A percentile compares a stretch with the other conserved stretches of the same genome.
Conservation (phyloP, 1,140 invertebrate genomes). For the Plectrocnemia conspersa region DNA sequence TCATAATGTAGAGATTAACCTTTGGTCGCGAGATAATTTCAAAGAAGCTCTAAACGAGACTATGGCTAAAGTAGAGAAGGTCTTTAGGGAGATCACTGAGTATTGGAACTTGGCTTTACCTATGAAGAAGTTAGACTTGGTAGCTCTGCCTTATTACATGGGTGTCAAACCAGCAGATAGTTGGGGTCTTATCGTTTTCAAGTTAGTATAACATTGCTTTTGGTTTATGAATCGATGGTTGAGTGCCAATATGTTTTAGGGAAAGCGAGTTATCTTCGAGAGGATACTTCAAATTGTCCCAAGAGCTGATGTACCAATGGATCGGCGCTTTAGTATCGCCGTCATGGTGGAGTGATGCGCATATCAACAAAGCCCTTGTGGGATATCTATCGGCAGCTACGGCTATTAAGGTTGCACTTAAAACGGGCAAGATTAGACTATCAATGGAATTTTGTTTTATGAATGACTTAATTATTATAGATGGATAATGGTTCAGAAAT, state of each 20-base stretch:
- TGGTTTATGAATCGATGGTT: neutral
- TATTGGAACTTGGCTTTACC: constrained; percentile 56
- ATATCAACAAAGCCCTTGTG: constrained; percentile 67
- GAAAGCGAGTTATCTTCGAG: constrained; percentile 62
- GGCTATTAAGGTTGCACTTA: constrained; percentile 55
- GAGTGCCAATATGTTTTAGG: constrained; percentile 44
- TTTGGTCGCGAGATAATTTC: constrained; percentile 71
- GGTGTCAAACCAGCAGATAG: constrained; percentile 63
- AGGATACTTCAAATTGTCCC: constrained; percentile 57
- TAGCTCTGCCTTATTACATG: constrained; percentile 79
- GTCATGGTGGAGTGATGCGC: constrained; percentile 64
- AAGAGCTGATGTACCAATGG: constrained; percentile 71
- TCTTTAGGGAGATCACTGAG: constrained; percentile 40
- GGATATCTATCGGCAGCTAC: constrained; percentile 66
- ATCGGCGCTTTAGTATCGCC: constrained; percentile 68
- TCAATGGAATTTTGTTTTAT: neutral
- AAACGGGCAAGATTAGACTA: neutral
- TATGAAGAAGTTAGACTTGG: constrained; percentile 69
- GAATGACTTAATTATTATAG: constrained; percentile 41
- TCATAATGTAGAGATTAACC: constrained; percentile 50
- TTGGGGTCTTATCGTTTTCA: constrained; percentile 74
- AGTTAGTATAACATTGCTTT: constrained; percentile 54
- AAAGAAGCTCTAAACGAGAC: constrained; percentile 47
- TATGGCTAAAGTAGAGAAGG: constrained; percentile 39
- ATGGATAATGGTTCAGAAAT: constrained; percentile 61